These are phyloP conservation scores for Neogobius melanostomus DNA, from an alignment of 2,113 vertebrate species.

Conservation along the genomic window DNA sequence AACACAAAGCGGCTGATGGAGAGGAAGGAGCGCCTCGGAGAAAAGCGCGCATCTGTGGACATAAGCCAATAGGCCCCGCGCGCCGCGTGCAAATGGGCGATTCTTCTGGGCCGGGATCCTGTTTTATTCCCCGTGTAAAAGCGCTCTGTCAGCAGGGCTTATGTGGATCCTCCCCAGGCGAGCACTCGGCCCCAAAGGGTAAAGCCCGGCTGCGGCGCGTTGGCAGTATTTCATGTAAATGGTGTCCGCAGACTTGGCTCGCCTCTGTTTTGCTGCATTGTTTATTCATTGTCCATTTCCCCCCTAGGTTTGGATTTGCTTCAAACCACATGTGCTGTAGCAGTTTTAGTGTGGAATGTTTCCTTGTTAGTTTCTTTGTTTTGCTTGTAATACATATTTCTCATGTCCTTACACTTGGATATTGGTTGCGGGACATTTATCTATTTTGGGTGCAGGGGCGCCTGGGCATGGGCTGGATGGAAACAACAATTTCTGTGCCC, in stretches of 20 bases:
- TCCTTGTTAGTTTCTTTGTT: too few relatives aligned
- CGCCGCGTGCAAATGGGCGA: constrained; percentile 22
- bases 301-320: not conserved
- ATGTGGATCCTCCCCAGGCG: constrained; percentile 31
- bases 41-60: constrained; percentile 12
- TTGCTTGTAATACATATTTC: too few relatives aligned
- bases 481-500: too few relatives aligned
- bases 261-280: not conserved
- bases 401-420: too few relatives aligned
- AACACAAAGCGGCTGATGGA: constrained; percentile 39
- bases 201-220: constrained; percentile 16
- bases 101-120: constrained; percentile 10
- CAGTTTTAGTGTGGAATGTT: not conserved
- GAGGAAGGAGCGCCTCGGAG: constrained; percentile 24
- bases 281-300: constrained; percentile 13
- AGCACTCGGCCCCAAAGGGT: constrained; percentile 26
- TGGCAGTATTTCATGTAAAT: constrained; percentile 43
- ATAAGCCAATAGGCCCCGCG: not conserved
- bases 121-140: constrained; percentile 41
- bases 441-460: too few relatives aligned
- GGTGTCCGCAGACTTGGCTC: constrained; percentile 20
- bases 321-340: not conserved
- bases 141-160: constrained; percentile 51
- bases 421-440: too few relatives aligned
- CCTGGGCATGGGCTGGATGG: too few relatives aligned